Base-by-base conservation (phyloP, 2,888 invertebrate genomes). In the Acleris emargana region DNA sequence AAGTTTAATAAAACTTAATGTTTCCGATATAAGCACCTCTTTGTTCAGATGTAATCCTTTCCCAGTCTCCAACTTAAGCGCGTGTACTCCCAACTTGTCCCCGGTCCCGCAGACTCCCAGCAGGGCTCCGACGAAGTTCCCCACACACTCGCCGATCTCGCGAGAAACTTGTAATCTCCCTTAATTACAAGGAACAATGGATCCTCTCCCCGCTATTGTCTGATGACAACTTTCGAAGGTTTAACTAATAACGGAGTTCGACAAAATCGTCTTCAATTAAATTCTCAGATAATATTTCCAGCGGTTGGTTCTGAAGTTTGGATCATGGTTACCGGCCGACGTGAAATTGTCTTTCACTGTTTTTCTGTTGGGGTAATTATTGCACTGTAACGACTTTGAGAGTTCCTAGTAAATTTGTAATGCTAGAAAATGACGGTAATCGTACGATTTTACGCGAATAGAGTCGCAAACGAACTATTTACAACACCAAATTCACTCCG, bases 111-210 rank as follows among this genome's bases (percentile, higher is more conserved):
- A 20, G 17, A 20, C 16, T 7, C 20, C 18, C 54, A 54, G 22
- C 20, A 42, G 20, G 38, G 16, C 6, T 3, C 42, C 7, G 54
- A 9, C 25, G 5, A 17, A 57, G 17, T 57, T 57, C n/a, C 13
- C 45, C 55, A 55, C 55, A 45, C 57, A 22, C 43, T 45, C 50
- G 20, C 43, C 54, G 38, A 45, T 45, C 43, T 20, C 25, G 17
- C 45, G 45, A 20, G 18, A 20, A 54, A 54, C 54, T 57, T 45
- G 57, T 57, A 57, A 57, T 57, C 57, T 45, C 54, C 38, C 22
- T n/a, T 57, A 45, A 57, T 57, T 57, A 57, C 25, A 57, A 17
- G 45, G 54, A 54, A 57, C 57, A 57, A 57, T 57, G 43, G 43
- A 43, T 25, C 43, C 13, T 17, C 43, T 42, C 38, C 42, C 54